These are phyloP conservation scores for Drosophila melanosoma DNA, from an alignment of 2,888 invertebrate species.

Conservation along the genomic window DNA sequence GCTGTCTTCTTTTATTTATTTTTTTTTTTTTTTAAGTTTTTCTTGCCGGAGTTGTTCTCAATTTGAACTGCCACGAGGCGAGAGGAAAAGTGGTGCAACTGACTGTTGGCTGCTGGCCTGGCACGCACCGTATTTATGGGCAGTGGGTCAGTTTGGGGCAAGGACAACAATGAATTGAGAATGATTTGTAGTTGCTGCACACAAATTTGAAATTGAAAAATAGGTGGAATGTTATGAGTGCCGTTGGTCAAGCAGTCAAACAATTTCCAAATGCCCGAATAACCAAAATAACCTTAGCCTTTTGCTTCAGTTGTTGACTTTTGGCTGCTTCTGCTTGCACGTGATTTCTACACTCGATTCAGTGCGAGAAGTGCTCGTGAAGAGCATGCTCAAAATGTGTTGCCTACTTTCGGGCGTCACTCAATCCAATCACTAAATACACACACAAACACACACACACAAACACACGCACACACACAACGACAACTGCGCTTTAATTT, in stretches of 20 bases:
- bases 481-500: constrained; percentile 44
- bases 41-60: constrained; percentile 39
- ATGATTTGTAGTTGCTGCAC: constrained; percentile 76
- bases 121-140: constrained; percentile 80
- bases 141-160: constrained; percentile 72
- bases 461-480: background rate
- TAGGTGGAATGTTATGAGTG: constrained; percentile 80
- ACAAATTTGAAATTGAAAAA: constrained; percentile 81
- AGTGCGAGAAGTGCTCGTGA: constrained; percentile 32
- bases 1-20: constrained; percentile 11
- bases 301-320: constrained; percentile 18
- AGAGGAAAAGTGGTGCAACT: constrained; percentile 19
- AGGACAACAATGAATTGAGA: constrained; percentile 53
- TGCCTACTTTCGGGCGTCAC: constrained; percentile 51
- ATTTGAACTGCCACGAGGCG: constrained; percentile 59
- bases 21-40: constrained; percentile 15
- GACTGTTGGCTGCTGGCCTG: constrained; percentile 45
- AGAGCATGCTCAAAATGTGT: constrained; percentile 35
- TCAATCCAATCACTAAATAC: constrained; percentile 6
- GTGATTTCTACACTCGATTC: constrained; percentile 1
- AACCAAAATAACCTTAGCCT: constrained; percentile 16
- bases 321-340: constrained; percentile 30
- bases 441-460: background rate
- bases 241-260: constrained; percentile 55
- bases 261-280: constrained; percentile 7